Evolutionary conservation across 2,113 vertebrate species (phyloP).

Genomic region (Paradoxurus hermaphroditus): DNA sequence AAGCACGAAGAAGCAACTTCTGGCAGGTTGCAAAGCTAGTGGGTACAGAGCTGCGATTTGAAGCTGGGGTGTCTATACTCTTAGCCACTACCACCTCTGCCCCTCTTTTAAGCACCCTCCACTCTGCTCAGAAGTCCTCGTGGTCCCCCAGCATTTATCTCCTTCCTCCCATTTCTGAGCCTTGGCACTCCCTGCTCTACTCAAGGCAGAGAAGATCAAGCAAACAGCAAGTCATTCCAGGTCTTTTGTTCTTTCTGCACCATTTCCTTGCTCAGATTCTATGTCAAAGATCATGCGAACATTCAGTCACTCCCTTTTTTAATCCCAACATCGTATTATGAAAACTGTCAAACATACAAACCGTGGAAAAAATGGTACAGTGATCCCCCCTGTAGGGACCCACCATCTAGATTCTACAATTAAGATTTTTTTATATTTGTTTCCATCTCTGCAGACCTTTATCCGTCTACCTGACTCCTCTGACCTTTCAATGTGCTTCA

Average conservation of each 20-base stretch:
- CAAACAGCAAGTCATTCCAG: not conserved
- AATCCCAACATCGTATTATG: not conserved
- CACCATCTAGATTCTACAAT: not conserved
- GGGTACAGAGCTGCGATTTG: not conserved
- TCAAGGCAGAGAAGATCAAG: not conserved
- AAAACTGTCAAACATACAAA: not conserved
- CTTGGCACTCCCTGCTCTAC: not conserved
- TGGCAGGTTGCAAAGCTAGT: not conserved
- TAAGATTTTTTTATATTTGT: not conserved
- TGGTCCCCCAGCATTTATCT: not conserved
- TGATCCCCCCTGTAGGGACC: not conserved
- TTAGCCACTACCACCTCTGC: not conserved
- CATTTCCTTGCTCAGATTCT: not conserved
- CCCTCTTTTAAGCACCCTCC: not conserved
- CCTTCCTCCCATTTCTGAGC: not conserved
- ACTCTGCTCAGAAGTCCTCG: not conserved
- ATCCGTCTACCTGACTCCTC: not conserved
- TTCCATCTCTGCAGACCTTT: not conserved
- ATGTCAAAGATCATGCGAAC: not conserved
- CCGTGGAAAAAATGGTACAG: not conserved
- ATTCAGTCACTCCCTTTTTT: not conserved
- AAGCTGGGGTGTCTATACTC: not conserved
- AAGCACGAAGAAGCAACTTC: not conserved
- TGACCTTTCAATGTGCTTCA: not conserved
- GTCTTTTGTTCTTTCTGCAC: not conserved